These are phyloP conservation scores for Ceratina australensis DNA, from an alignment of 1,140 invertebrate genomes.

Conservation along the genomic window DNA sequence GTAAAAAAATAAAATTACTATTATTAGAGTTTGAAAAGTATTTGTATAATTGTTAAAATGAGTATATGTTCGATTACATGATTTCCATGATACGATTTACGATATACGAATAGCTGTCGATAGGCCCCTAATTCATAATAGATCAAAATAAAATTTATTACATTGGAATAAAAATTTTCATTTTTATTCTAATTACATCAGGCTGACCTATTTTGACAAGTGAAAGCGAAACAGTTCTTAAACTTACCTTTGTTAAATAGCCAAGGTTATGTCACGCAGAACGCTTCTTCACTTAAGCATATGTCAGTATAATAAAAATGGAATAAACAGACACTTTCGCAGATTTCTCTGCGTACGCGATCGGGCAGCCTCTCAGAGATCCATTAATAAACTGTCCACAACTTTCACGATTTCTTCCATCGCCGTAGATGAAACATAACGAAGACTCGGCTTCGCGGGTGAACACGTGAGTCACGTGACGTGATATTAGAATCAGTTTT, in stretches of 20 bases:
- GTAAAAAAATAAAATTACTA: not conserved
- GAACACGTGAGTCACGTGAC: too few relatives aligned
- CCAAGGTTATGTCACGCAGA: conserved; percentile 54
- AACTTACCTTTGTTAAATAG: conserved; percentile 42
- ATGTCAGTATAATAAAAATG: not conserved
- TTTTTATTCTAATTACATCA: not conserved
- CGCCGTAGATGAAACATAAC: conserved; percentile 22
- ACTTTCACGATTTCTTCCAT: conserved; percentile 50
- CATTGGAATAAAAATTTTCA: not conserved
- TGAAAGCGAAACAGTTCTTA: not conserved
- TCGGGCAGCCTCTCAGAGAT: conserved; percentile 38
- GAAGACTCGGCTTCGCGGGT: conserved; percentile 27
- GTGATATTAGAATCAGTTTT: conserved; percentile 30
- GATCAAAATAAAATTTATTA: not conserved
- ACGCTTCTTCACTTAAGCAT: not conserved
- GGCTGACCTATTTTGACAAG: not conserved
- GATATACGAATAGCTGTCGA: conserved; percentile 28
- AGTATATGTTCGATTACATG: not conserved
- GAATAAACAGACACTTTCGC: conserved; percentile 7
- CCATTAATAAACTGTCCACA: conserved; percentile 60
- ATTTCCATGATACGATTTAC: too few relatives aligned
- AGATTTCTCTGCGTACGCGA: conserved; percentile 12
- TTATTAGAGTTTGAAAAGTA: not conserved
- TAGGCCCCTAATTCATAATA: not conserved
- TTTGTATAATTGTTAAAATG: not conserved